These are phyloP conservation scores for Eulithis prunata DNA, from an alignment of 2,888 invertebrate species.

Conservation along the genomic window DNA sequence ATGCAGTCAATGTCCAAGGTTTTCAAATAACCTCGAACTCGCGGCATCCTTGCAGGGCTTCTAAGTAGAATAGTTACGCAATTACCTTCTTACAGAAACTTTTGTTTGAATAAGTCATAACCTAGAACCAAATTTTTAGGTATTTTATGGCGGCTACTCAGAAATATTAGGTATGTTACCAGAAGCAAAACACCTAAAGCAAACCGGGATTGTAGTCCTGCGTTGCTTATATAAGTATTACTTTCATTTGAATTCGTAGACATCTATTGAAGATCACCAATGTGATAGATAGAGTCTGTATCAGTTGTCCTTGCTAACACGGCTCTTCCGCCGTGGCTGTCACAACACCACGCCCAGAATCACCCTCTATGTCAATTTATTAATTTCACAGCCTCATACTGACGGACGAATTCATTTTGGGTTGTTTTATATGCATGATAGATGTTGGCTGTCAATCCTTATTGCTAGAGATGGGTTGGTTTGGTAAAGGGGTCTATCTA, in stretches of 20 bases:
- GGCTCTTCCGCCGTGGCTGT: slow-evolving; percentile 71
- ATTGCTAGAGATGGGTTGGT: slow-evolving; percentile 4
- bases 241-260: not conserved
- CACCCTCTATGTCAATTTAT: slow-evolving; percentile 59
- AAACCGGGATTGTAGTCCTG: no score
- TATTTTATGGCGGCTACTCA: no score
- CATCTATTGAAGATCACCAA: slow-evolving; percentile 21
- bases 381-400: slow-evolving; percentile 47
- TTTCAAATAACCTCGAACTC: slow-evolving; percentile 13
- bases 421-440: slow-evolving; percentile 45
- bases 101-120: not conserved
- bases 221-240: not conserved
- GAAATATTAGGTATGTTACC: no score
- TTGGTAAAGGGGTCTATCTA: not conserved
- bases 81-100: not conserved
- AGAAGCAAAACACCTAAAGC: no score
- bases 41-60: slow-evolving; percentile 15
- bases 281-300: slow-evolving; percentile 21
- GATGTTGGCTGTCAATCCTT: slow-evolving; percentile 54
- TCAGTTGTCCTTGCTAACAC: slow-evolving; percentile 58
- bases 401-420: slow-evolving; percentile 60
- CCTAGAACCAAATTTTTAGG: no score
- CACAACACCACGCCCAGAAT: slow-evolving; percentile 74
- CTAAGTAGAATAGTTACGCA: slow-evolving; percentile 13
- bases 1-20: not conserved